phyloP scores from a whole-genome alignment of 2,888 invertebrate genomes.

The Macrosiphum euphorbiae region DNA sequence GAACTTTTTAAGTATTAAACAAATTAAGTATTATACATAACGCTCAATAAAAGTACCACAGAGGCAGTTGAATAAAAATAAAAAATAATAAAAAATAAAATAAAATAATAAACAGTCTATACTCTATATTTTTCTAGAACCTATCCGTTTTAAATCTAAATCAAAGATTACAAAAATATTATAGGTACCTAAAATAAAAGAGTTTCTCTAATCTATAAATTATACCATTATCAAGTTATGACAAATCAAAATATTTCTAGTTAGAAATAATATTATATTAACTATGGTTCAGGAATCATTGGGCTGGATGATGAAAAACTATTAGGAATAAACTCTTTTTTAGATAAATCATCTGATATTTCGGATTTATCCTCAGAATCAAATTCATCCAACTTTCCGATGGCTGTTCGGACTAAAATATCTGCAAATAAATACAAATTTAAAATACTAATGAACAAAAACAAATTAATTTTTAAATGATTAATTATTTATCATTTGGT shows the following conservation, averaged over 20 bases:
- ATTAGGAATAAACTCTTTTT: not conserved
- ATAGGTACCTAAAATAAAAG: not conserved
- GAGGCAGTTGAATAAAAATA: not conserved
- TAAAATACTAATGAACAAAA: not conserved
- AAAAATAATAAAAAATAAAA: no score
- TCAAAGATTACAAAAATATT: not conserved
- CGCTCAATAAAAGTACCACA: not conserved
- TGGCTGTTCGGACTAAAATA: not conserved
- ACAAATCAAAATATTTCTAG: not conserved
- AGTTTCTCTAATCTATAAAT: not conserved
- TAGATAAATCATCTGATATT: not conserved
- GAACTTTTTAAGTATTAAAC: not conserved
- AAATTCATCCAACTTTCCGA: not conserved
- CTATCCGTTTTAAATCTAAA: not conserved
- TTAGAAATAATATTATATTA: not conserved
- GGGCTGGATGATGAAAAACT: not conserved
- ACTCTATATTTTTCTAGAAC: not conserved
- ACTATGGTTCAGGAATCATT: conserved; percentile 26
- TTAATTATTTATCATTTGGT: not conserved
- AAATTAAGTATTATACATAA: not conserved
- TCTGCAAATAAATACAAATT: not conserved
- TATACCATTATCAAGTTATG: not conserved
- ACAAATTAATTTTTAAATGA: not conserved
- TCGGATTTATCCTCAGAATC: conserved; percentile 13
- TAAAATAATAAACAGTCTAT: no score